Percentiles rank a stretch among this genome's conserved stretches.
These are phyloP conservation scores for Acanthopagrus latus DNA, from an alignment of 2,797 vertebrate species.

Conservation along the genomic window DNA sequence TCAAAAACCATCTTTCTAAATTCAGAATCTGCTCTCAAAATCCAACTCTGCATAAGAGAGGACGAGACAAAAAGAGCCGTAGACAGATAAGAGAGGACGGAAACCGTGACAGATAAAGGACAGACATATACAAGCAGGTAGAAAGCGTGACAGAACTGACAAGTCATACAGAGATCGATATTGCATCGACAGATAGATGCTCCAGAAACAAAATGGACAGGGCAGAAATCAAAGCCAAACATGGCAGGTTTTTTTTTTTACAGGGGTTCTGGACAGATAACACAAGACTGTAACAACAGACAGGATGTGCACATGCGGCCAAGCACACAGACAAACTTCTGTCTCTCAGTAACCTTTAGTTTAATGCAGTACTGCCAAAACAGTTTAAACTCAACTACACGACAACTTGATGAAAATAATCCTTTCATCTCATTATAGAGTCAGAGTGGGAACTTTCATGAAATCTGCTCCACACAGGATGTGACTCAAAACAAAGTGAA, in stretches of 20 bases:
- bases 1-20: constrained; percentile 5
- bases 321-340: constrained; percentile 29
- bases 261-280: constrained; percentile 19
- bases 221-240: constrained; percentile 40
- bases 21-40: constrained; percentile 17
- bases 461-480: not conserved
- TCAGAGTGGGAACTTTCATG: not conserved
- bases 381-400: not conserved
- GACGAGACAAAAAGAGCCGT: constrained; percentile 7
- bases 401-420: not conserved
- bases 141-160: constrained; percentile 19
- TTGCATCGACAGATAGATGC: constrained; percentile 18
- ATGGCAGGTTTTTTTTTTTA: not conserved
- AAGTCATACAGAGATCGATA: constrained; percentile 14
- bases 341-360: not conserved
- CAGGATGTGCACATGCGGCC: constrained; percentile 27
- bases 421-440: not conserved
- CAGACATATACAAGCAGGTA: constrained; percentile 54
- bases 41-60: constrained; percentile 11
- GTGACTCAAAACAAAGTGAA: not conserved
- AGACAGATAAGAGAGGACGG: constrained; percentile 26
- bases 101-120: constrained; percentile 28
- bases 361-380: not conserved
- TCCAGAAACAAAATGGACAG: constrained; percentile 13
- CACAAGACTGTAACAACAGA: constrained; percentile 34